Conservation (phyloP, 2,888 invertebrate species). For the Drosophila antonietae region DNA sequence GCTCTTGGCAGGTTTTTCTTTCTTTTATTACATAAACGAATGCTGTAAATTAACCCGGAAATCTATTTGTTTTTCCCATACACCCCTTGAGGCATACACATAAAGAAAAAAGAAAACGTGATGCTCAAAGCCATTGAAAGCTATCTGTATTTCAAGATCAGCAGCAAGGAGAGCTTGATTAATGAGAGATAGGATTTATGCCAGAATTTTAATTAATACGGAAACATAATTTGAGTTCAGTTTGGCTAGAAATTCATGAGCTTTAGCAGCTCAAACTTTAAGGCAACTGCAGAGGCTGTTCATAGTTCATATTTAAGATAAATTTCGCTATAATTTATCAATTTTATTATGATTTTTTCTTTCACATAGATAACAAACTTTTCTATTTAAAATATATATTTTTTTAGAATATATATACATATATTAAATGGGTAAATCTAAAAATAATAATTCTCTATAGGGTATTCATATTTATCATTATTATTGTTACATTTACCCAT, state of each 20-base stretch:
- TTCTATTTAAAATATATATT: no score
- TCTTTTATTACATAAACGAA: slow-evolving; percentile 11
- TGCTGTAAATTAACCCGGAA: slow-evolving; percentile 28
- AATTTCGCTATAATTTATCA: no score
- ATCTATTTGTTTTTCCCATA: background rate
- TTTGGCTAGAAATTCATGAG: background rate
- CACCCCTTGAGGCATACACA: slow-evolving; percentile 31
- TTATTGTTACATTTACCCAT: background rate
- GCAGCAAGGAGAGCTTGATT: background rate
- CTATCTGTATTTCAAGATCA: slow-evolving; percentile 22
- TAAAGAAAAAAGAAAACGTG: slow-evolving; percentile 12
- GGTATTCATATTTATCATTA: no score
- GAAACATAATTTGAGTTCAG: background rate
- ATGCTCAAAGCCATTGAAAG: background rate
- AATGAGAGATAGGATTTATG: background rate
- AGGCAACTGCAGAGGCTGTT: no score
- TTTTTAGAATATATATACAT: no score
- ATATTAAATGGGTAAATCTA: no score
- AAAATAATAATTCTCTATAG: no score
- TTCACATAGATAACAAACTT: no score
- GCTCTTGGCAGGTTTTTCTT: background rate
- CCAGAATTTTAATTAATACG: background rate
- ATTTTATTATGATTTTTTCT: no score
- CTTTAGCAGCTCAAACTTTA: no score
- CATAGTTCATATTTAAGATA: no score